These are phyloP conservation scores for Drosophila ficusphila DNA, from an alignment of 1,140 invertebrate genomes.

Conservation along the genomic window DNA sequence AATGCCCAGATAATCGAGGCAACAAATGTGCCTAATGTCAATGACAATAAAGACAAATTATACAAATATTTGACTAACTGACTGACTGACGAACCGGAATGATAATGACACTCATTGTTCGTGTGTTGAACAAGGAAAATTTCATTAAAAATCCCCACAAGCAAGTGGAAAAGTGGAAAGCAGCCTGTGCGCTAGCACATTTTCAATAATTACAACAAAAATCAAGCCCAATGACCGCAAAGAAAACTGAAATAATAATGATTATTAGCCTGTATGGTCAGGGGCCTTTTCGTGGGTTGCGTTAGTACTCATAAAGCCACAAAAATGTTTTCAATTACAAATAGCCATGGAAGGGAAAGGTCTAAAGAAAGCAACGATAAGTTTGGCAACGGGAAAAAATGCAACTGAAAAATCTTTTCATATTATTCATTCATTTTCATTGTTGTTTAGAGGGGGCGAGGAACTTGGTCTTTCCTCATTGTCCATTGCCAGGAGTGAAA, in stretches of 20 bases:
- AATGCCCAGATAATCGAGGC: constrained; percentile 72
- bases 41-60: constrained; percentile 77
- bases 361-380: constrained; percentile 10
- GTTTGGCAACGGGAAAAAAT: constrained; percentile 29
- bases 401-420: constrained; percentile 60
- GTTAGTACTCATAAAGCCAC: constrained; percentile 9
- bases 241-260: constrained; percentile 49
- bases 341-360: constrained; percentile 3
- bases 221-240: constrained; percentile 38
- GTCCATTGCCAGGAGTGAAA: constrained; percentile 49
- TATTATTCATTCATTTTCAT: constrained; percentile 73
- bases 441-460: constrained; percentile 41
- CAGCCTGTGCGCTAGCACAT: constrained; percentile 22
- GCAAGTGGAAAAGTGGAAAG: constrained; percentile 22
- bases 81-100: constrained; percentile 42
- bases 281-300: constrained; percentile 1
- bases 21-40: constrained; percentile 75
- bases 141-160: constrained; percentile 41
- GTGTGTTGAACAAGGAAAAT: constrained; percentile 44
- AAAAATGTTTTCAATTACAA: constrained; percentile 59
- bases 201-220: constrained; percentile 52
- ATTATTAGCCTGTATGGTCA: constrained; percentile 28
- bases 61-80: constrained; percentile 70
- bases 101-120: constrained; percentile 58
- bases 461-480: constrained; percentile 32